Conservation (phyloP, 2,797 vertebrate species). For the Artibeus lituratus region DNA sequence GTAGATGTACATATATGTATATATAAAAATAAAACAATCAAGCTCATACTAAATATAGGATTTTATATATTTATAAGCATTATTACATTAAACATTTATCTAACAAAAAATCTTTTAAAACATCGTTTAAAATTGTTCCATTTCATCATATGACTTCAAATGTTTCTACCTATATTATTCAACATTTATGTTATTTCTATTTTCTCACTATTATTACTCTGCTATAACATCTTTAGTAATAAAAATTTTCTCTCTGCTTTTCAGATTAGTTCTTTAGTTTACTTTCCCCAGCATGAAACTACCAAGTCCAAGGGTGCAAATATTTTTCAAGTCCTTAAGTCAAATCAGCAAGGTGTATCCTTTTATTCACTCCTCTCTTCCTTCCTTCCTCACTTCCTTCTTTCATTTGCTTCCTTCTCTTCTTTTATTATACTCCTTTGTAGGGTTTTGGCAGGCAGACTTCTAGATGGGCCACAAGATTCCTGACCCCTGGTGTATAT, state of each 20-base stretch:
- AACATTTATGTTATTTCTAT: background rate
- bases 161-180: background rate
- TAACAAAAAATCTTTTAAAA: background rate
- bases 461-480: background rate
- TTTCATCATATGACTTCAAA: background rate
- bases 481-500: background rate
- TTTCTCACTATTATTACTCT: background rate
- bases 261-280: constrained; percentile 17
- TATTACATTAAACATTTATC: background rate
- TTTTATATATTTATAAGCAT: background rate
- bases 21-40: background rate
- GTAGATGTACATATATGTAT: background rate
- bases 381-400: background rate
- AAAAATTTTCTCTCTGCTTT: background rate
- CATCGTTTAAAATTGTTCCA: background rate
- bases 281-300: background rate
- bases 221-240: background rate
- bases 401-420: background rate
- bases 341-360: background rate
- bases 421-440: background rate
- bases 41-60: background rate
- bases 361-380: background rate
- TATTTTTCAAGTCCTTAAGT: background rate
- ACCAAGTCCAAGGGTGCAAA: background rate
- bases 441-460: background rate